Evolutionary conservation across 2,113 vertebrate species (phyloP), one percentile per base, ranked within the genome.

Genomic region (Melanostigma gelatinosum): DNA sequence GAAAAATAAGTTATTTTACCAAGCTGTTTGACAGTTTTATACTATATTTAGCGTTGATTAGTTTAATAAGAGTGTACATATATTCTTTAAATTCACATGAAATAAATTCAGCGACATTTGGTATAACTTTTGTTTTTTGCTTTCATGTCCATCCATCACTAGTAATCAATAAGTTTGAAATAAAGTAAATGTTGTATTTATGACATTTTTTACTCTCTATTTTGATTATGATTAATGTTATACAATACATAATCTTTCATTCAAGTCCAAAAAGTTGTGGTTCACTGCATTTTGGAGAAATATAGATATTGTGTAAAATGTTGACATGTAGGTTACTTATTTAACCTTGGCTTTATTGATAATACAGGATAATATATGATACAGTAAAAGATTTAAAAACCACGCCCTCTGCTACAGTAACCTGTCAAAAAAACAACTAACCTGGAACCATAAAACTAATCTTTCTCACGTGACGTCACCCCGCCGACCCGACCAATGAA

Each of bases 401-500:
- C 40, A 42, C 40, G 18, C 50, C 50, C 20, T 52, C 50, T 8
- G 52, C 22, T 11, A 27, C 55, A 27, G 1, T 27, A 34, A 27
- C 55, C 12, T 27, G 0, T 3, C 1, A 46, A 46, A 46, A 46
- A 46, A 10, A 42, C 8, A 8, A 22, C n/a, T 3, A 32, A 42
- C 27, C 63, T 52, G 10, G n/a, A 79, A 68, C 38, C 72, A 52
- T 73, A 42, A 22, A 74, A 88, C 81, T 3, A 74, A 68, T 5
- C 20, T 2, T 4, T 16, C 3, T 2, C 0, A 0, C 6, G 34
- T 69, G 72, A 75, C 72, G 64, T 84, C 64, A 68, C 9, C 7
- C 1, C 0, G 1, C 0, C 8, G 1, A 9, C 0, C 36, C 0
- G 77, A 79, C 90, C 87, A 92, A 91, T 92, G 7, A 84, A 3